Percentiles rank a stretch among this genome's conserved stretches.
These are phyloP conservation scores for Brachionus sp. DNA, from an alignment of 1,140 invertebrate genomes.

Conservation along the genomic window DNA sequence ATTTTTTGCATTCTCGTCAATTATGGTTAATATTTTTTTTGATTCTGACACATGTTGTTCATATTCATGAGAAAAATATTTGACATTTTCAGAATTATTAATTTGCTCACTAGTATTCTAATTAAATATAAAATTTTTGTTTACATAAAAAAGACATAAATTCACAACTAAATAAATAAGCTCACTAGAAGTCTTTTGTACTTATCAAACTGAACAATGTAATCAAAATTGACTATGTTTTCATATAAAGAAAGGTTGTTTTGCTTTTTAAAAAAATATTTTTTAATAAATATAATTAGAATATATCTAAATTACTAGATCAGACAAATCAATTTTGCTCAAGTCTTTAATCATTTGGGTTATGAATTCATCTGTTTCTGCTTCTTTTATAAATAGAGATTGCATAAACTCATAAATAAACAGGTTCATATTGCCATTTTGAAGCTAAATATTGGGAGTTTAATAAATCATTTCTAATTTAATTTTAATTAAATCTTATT, in stretches of 20 bases:
- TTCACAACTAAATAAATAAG: too few species aligned
- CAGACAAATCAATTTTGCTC: background rate
- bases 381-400: background rate
- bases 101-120: background rate
- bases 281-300: background rate
- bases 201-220: conserved; percentile 7
- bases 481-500: too few species aligned
- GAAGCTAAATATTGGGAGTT: background rate
- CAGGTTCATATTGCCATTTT: conserved; percentile 3
- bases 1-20: background rate
- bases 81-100: background rate
- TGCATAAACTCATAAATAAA: conserved; percentile 13
- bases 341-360: background rate
- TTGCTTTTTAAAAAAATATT: background rate
- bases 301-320: background rate
- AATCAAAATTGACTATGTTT: background rate
- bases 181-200: background rate
- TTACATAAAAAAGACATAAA: too few species aligned
- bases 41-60: background rate
- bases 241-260: background rate
- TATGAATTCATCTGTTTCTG: background rate
- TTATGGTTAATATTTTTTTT: background rate
- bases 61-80: conserved; percentile 22
- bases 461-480: background rate
- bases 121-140: background rate